Base-by-base conservation (phyloP, 2,888 invertebrate genomes). In the Oligia latruncula region DNA sequence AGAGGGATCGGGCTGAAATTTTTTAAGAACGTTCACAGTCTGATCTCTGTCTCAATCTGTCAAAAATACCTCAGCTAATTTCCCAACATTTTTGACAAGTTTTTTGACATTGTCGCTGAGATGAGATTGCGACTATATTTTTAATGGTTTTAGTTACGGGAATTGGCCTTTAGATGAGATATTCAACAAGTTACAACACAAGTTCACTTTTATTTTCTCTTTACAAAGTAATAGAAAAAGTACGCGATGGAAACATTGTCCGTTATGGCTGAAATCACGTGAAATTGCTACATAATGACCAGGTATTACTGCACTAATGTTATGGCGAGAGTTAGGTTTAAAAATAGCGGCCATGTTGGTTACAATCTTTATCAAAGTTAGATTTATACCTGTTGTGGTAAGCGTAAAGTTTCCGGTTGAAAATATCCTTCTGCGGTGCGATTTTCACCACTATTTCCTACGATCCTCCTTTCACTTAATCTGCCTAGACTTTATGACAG, bases 221-320 rank as follows among this genome's bases (percentile, higher is more conserved):
- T 74, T 67, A 71, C 55, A 80, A 68, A 60, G 74, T 74, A 68
- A 80, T 55, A 20, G 29, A 72, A 83, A 74, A 80, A 35, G 4
- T 43, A 52, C 17, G 43, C 35, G 58, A 64, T 58, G 60, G 62
- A 64, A 79, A 74, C 58, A 72, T 80, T 68, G 58, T 74, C 6
- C 49, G 15, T 84, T 65, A 84, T 80, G 0, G 74, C 17, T 35
- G 35, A 43, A 71, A 72, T 84, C 72, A 75, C 58, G n/a, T 58
- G 0, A 68, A 72, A 83, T 72, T 80, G 71, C 66, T 23, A 35
- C 35, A 15, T 84, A 80, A 75, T 75, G 13, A 73, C 60, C 40
- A 29, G 23, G 52, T 72, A 80, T 84, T 83, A 83, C 64, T n/a
- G 40, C 52, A 46, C 70, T 80, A 75, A 83, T 80, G 65, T 70